Conservation (phyloP, 1,140 invertebrate species). For the Drosophila orena region DNA sequence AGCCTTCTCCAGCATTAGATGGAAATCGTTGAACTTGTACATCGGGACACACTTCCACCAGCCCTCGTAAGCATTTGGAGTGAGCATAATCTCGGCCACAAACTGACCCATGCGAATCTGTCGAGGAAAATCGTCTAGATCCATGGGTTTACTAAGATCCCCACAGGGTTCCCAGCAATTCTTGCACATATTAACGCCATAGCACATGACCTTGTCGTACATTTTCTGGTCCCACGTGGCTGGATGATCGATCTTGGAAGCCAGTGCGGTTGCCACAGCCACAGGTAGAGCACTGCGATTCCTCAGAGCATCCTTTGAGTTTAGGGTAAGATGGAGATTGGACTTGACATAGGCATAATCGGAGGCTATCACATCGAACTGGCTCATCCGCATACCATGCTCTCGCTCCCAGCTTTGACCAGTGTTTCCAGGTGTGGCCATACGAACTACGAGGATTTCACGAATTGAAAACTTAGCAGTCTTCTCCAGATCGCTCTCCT, state of each 20-base stretch:
- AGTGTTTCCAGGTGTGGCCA: slow-evolving; percentile 54
- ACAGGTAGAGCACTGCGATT: slow-evolving; percentile 75
- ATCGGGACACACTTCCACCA: slow-evolving; percentile 79
- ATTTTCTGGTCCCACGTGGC: slow-evolving; percentile 74
- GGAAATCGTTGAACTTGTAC: slow-evolving; percentile 75
- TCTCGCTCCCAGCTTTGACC: slow-evolving; percentile 58
- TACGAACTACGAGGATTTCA: slow-evolving; percentile 52
- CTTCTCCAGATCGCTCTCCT: slow-evolving; percentile 57
- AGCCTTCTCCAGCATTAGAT: slow-evolving; percentile 58
- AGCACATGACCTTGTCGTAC: slow-evolving; percentile 78
- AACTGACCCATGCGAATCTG: slow-evolving; percentile 76
- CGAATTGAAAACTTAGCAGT: slow-evolving; percentile 40
- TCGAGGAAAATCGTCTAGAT: slow-evolving; percentile 67
- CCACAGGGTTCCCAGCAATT: slow-evolving; percentile 73
- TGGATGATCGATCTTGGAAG: slow-evolving; percentile 80
- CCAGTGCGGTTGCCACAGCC: slow-evolving; percentile 60
- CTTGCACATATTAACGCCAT: slow-evolving; percentile 78
- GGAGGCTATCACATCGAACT: slow-evolving; percentile 71
- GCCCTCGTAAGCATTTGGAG: slow-evolving; percentile 64
- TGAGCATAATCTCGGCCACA: slow-evolving; percentile 54
- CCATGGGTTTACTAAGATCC: slow-evolving; percentile 57
- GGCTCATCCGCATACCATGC: slow-evolving; percentile 61
- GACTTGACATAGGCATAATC: slow-evolving; percentile 77
- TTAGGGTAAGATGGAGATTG: slow-evolving; percentile 66
- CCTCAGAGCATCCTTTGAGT: slow-evolving; percentile 63